Conservation (phyloP, 2,113 vertebrate species). For the Cygnus buccinator region DNA sequence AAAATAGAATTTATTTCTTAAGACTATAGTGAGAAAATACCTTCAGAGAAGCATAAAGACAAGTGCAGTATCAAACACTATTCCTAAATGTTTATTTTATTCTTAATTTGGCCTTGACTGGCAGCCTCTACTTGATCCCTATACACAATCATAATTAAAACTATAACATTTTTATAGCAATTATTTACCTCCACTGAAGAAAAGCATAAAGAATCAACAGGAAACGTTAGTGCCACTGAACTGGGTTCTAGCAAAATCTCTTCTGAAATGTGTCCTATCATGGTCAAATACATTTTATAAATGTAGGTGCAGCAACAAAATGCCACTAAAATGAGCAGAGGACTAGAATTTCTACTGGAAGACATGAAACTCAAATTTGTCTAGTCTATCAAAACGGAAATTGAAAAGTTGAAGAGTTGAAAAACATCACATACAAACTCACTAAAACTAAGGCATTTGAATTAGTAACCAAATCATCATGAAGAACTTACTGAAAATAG, state of each 20-base stretch:
- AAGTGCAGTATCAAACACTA: background rate
- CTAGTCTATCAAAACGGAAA: background rate
- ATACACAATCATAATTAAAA: background rate
- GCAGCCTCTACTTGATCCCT: background rate
- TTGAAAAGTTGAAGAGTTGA: background rate
- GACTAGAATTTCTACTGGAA: background rate
- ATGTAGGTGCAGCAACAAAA: background rate
- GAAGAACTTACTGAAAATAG: background rate
- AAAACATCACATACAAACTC: background rate
- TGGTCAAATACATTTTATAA: background rate
- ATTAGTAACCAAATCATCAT: background rate
- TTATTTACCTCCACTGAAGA: background rate
- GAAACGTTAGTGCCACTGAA: fast-evolving
- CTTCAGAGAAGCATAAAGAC: background rate
- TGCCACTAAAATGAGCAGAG: background rate
- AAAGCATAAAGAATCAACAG: background rate
- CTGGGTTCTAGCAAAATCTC: background rate
- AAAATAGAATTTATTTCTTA: background rate
- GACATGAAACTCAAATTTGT: background rate
- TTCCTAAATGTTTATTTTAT: background rate
- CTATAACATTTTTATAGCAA: background rate
- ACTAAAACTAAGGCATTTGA: background rate
- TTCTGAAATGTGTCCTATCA: background rate
- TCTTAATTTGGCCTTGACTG: background rate
- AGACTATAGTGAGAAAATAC: background rate